Evolutionary conservation across 2,797 vertebrate species (phyloP), one percentile per base, ranked within the genome.

Genomic region (Psittacula derbiana): DNA sequence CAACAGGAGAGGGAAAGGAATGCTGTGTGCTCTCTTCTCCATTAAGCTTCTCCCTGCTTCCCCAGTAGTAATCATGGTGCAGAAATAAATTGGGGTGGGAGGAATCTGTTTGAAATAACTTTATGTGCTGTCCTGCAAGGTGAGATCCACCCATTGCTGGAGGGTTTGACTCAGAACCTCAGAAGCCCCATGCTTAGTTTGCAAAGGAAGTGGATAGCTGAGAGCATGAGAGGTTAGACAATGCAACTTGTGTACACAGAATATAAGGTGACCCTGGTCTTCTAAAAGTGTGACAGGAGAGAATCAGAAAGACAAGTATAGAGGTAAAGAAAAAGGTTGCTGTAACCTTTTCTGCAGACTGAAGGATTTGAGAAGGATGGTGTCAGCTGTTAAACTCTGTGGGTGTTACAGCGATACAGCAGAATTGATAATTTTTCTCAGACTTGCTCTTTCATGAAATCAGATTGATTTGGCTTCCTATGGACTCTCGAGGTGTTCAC

Each of bases 321-420:
- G 36, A 57, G 17, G 1, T 25, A 40, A 72, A 64, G 61, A 21
- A 44, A 72, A 76, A 86, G 62, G 30, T 81, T 88, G 41, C 66
- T 88, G 58, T 88, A 88, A 93, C 79, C 71, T 80, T 92, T 94
- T 80, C 52, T 47, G 12, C 38, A 50, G 46, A n/a, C 8, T 44
- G 74, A 70, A 65, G 55, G n/a, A 10, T 86, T 86, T 92, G 57
- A 36, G 38, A 46, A 30, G 60, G 70, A 5, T 83, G 16, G 12
- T 88, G 55, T 66, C 71, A 87, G 74, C 62, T 82, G 62, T 73
- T 80, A 5, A 2, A 30, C 28, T 28, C 18, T 49, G n/a, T 50
- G 52, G 49, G 38, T 53, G 33, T 90, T 86, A 24, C 16, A 43
- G 40, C 36, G 23, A 25, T 61, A 71, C 67, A 27, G 38, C 58